Evolutionary conservation across 2,797 vertebrate species (phyloP), one percentile per base, ranked within the genome.

Genomic region (Luscinia luscinia): DNA sequence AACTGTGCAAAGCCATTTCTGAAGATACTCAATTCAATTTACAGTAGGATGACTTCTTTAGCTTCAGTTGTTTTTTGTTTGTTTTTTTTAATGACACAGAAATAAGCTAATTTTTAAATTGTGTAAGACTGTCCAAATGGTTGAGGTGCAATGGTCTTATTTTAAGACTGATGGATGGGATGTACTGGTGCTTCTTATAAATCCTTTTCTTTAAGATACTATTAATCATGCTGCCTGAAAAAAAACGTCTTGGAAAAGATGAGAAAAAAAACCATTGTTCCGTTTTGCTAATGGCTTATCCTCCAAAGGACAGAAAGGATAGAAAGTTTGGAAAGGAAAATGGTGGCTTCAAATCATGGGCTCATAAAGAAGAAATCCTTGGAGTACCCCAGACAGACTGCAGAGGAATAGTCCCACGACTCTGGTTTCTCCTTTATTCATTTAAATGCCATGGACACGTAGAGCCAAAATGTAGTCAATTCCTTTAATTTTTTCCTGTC

Each of bases 81-180:
- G 11, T 20, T 30, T 63, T 63, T 87, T 70, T 9, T 1, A 61
- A 66, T 59, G 7, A n/a, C 46, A 85, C 16, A 40, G 36, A 85
- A 89, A 48, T 80, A 80, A 77, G 24, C 7, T 83, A 23, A 13
- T 87, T 95, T 90, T 92, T 28, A 77, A 92, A 64, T 74, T 68
- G 4, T 79, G 15, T 57, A 21, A 85, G 30, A 64, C 30, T 77
- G 8, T 62, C 45, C 49, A 77, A 49, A 52, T 55, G 24, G 24
- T 48, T 76, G 54, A 89, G 46, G 30, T 77, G 34, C 61, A 77
- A 14, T 27, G 15, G 11, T 92, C 49, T 84, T 64, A 67, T 67
- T 61, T 87, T 55, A 89, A 77, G 57, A 67, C 14, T 41, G 48
- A 58, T 16, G 77, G 22, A 22, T 28, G 20, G 38, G 48, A 34